Evolutionary conservation across 2,113 vertebrate species (phyloP), one percentile per base, ranked within the genome.

Genomic region (Thinocorus orbignyianus): DNA sequence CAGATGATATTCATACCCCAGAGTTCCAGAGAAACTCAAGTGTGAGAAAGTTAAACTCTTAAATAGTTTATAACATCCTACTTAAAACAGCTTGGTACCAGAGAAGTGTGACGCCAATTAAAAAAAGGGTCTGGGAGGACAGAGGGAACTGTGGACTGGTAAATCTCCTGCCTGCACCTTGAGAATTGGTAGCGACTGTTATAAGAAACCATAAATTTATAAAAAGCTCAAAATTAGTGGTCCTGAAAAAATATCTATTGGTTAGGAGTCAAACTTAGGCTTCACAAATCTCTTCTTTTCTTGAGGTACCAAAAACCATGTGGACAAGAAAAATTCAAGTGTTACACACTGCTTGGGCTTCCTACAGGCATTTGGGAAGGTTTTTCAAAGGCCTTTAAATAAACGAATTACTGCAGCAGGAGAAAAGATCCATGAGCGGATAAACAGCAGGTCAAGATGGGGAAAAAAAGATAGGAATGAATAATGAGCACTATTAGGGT

Each of bases 1-100:
- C 39, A 92, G 69, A 86, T 61, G 83, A 89, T 35, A 92, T 31
- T 91, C 77, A 81, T 35, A 88, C 20, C 12, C 18, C 16, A 33
- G 17, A 81, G 65, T 28, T 89, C 35, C 33, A 86, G 35, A 89
- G 60, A 93, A 83, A 81, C 46, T 90, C 64, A 51, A 77, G 64
- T 41, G 77, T 92, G 83, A 93, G 61, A 74, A 93, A 93, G 72
- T 58, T 83, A 66, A 82, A 88, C 8, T 90, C 71, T 58, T 88
- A 83, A 81, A 92, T 65, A 93, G 74, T 44, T 83, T 86, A 46
- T 62, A 92, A 64, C 35, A 49, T 88, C 54, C 51, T 86, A 68
- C 71, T 92, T 82, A 70, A 76, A 93, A 90, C 54, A 88, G 49
- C 44, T 51, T 86, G 74, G 49, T 77, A 55, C 12, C 17, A 81